Evolutionary conservation across 2,888 invertebrate species (phyloP), one percentile per base, ranked within the genome.

Genomic region (Heteromyza rotundicornis): DNA sequence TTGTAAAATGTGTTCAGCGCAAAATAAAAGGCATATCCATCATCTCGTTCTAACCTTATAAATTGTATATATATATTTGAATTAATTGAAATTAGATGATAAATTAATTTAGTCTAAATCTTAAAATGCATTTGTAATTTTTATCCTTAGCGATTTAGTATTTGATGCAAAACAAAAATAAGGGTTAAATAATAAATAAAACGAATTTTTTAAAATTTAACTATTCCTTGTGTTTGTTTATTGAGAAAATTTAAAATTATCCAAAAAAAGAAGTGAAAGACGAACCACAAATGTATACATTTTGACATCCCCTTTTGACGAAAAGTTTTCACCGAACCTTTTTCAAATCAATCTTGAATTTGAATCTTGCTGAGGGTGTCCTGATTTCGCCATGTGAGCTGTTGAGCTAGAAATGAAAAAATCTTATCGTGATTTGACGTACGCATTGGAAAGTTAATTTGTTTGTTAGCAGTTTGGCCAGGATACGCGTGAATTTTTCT

Each of bases 81-180:
- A 40, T 40, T 3, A n/a, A 40, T n/a, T 32, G 14, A 40, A n/a
- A 8, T 20, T 47, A 47, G 47, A 47, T 47, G 19, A 47, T 5
- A 47, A 47, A 47, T 47, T 47, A 19, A 40, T 47, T 47, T 17
- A 47, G 47, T 19, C 47, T 47, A 47, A n/a, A n/a, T 47, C 47
- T 19, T 47, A 20, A 17, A 44, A 64, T 71, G 62, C 64, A 72
- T 71, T 76, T 74, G 72, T 76, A 75, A 71, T 71, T 76, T 72
- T 73, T 75, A 75, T 74, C 66, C 70, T 75, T 76, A 68, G 74
- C 75, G 76, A 76, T 66, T 74, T 68, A 69, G 74, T 67, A 70
- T 70, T 76, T 70, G 72, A 74, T 74, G 74, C 76, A 22, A 52
- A 52, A n/a, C n/a, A n/a, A n/a, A n/a, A n/a, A n/a, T n/a, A n/a